phyloP scores from a whole-genome alignment of 2,113 vertebrate genomes.

The Marmota monax region DNA sequence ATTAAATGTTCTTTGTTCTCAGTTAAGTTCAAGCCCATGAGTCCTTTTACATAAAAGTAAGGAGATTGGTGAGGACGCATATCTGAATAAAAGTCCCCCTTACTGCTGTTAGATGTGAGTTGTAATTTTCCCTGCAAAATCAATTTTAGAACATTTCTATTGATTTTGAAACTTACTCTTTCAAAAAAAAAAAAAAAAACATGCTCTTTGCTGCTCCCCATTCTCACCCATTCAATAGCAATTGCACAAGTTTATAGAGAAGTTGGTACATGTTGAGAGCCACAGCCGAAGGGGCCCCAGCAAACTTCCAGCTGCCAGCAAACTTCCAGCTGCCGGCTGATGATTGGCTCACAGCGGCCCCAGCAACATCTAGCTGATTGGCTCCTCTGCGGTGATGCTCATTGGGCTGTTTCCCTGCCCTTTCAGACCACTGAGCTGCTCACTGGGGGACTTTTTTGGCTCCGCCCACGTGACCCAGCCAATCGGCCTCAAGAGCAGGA shows the following conservation, averaged over 20 bases:
- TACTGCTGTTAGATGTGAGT: background rate
- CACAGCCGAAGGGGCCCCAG: too few relatives aligned
- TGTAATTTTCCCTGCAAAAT: constrained; percentile 30
- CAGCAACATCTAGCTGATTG: too few relatives aligned
- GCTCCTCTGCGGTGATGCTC: too few relatives aligned
- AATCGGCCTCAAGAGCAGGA: too few relatives aligned
- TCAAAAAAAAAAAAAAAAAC: background rate
- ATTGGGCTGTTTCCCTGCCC: too few relatives aligned
- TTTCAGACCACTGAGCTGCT: too few relatives aligned
- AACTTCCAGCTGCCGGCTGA: too few relatives aligned
- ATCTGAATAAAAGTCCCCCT: constrained; percentile 33
- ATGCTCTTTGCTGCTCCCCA: background rate
- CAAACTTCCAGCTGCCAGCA: too few relatives aligned
- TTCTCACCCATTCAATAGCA: background rate
- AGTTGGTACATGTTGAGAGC: background rate
- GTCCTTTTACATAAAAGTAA: constrained; percentile 2
- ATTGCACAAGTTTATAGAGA: background rate
- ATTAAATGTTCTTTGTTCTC: background rate
- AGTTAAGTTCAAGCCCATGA: constrained; percentile 10
- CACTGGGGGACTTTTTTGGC: too few relatives aligned
- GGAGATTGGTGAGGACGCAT: background rate
- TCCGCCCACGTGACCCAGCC: too few relatives aligned
- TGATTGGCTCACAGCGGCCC: too few relatives aligned
- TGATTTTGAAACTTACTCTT: constrained; percentile 27
- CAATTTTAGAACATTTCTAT: constrained; percentile 24